A percentile compares a stretch with the other conserved stretches of the same genome.
Evolutionary conservation across 2,888 invertebrate genomes (phyloP).

Genomic region (Acanthococcus lagerstroemiae): DNA sequence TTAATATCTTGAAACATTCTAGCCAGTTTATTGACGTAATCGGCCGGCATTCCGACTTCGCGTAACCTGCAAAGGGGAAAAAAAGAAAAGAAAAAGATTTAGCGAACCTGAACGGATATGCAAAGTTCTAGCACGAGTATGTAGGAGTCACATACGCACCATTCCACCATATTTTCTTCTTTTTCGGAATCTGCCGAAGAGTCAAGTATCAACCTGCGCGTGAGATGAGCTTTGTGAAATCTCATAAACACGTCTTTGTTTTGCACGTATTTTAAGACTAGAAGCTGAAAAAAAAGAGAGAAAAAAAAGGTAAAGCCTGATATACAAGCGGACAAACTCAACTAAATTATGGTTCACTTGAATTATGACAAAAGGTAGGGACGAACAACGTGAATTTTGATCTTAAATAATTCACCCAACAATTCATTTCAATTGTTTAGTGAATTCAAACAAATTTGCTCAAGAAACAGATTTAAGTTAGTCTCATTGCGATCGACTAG

Average conservation of each 20-base stretch:
- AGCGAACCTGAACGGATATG: background rate
- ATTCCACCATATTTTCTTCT: constrained; percentile 98
- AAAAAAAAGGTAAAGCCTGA: background rate
- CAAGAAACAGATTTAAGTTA: too few species aligned
- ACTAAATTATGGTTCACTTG: background rate
- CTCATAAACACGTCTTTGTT: constrained; percentile 99
- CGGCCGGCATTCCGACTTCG: constrained; percentile 99
- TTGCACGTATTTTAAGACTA: constrained; percentile 96
- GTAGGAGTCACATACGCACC: too few species aligned
- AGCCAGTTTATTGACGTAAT: constrained; percentile 95
- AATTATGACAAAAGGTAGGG: background rate
- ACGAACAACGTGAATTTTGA: background rate
- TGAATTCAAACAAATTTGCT: too few species aligned
- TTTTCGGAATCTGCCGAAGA: constrained; percentile 98
- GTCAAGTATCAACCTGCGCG: constrained; percentile 88
- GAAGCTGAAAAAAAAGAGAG: constrained; percentile 45
- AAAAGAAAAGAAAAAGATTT: background rate
- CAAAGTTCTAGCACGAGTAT: too few species aligned
- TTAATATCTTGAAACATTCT: constrained; percentile 99
- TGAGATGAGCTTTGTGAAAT: constrained; percentile 96
- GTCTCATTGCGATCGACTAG: too few species aligned
- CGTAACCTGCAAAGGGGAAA: constrained; percentile 46
- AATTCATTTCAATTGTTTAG: too few species aligned
- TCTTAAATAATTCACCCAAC: too few species aligned
- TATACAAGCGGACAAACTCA: background rate